A percentile compares a stretch with the other conserved stretches of the same genome.
These are phyloP conservation scores for Chiloscyllium punctatum DNA, from an alignment of 2,797 vertebrate genomes.

Conservation along the genomic window DNA sequence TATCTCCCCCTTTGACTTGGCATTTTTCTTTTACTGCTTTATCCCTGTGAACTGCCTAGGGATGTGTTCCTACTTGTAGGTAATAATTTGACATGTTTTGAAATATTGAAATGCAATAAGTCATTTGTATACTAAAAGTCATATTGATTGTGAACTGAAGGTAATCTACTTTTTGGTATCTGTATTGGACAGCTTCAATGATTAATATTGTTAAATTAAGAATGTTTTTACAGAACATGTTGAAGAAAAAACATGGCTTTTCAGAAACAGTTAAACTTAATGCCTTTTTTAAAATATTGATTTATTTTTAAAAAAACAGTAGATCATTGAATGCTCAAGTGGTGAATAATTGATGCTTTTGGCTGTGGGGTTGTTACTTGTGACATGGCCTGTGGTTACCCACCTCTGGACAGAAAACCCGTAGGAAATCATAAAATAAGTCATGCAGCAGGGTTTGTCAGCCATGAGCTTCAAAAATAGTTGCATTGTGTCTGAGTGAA, in stretches of 20 bases:
- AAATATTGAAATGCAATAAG: neutral
- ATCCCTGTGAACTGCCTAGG: neutral
- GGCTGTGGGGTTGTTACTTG: neutral
- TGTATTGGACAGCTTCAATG: neutral
- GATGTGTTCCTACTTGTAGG: neutral
- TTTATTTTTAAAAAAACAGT: neutral
- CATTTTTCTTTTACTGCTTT: neutral
- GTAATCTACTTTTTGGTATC: neutral
- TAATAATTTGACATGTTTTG: neutral
- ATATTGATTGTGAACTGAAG: neutral
- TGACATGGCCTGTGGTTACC: neutral
- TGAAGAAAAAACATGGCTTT: neutral
- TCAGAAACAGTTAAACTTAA: neutral
- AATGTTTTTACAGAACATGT: neutral
- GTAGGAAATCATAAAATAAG: neutral
- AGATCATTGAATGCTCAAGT: neutral
- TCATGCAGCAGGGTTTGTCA: neutral
- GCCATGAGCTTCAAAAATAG: neutral
- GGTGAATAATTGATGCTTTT: neutral
- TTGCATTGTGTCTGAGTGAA: neutral
- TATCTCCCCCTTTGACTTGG: neutral
- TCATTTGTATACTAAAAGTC: neutral
- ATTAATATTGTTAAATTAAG: neutral
- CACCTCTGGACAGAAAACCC: neutral
- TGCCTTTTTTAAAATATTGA: no score